A percentile compares a stretch with the other conserved stretches of the same genome.
phyloP scores from a whole-genome alignment of 2,113 vertebrate genomes.

The Pteronura brasiliensis region DNA sequence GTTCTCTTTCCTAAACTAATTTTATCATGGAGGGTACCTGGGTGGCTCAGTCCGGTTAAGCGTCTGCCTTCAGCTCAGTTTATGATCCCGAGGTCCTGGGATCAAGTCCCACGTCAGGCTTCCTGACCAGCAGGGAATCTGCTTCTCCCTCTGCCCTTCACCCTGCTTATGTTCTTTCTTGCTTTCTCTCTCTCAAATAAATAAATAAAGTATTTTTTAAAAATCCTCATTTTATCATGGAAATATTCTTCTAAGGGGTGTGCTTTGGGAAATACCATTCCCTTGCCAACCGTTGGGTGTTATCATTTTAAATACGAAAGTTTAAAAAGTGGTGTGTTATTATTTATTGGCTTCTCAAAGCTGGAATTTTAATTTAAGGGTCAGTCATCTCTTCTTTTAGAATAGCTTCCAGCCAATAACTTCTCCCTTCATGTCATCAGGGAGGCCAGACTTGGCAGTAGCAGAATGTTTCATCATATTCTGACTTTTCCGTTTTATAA shows the following conservation, averaged over 20 bases:
- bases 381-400: background rate
- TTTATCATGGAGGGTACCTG: background rate
- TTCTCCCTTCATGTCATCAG: background rate
- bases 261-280: background rate
- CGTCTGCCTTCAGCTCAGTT: no score
- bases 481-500: background rate
- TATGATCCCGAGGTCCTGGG: no score
- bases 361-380: slow-evolving; percentile 2
- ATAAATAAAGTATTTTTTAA: no score
- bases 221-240: background rate
- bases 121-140: no score
- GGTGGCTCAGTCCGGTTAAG: no score
- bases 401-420: background rate
- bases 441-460: background rate
- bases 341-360: background rate
- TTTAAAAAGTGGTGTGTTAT: background rate
- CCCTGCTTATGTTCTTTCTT: no score
- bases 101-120: no score
- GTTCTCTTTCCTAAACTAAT: background rate
- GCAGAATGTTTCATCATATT: background rate
- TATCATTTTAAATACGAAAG: background rate
- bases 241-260: background rate
- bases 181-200: no score
- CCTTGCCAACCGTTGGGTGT: background rate
- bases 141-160: no score